Evolutionary conservation across 1,140 invertebrate species (phyloP).

Genomic region (Caenorhabditis remanei): DNA sequence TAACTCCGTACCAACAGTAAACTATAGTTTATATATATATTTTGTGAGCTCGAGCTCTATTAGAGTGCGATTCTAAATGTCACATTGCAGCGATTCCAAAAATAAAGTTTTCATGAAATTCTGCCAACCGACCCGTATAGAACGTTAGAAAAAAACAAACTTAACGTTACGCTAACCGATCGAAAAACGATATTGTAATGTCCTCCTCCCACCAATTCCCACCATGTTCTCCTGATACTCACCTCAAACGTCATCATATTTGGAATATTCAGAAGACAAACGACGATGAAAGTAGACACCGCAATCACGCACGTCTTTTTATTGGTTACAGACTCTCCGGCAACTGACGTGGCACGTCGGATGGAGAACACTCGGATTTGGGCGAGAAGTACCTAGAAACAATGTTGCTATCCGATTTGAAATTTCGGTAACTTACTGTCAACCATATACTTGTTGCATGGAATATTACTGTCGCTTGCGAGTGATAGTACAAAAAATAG

Average conservation of each 20-base stretch:
- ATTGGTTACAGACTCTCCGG: slow-evolving; percentile 70
- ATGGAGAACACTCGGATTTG: slow-evolving; percentile 77
- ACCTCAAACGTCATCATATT: slow-evolving; percentile 77
- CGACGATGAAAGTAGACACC: slow-evolving; percentile 70
- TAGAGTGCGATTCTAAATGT: no score
- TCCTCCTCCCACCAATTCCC: no score
- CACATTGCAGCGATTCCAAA: no score
- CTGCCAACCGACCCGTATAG: no score
- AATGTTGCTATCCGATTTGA: neutral
- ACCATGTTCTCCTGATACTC: neutral
- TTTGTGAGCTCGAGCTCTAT: no score
- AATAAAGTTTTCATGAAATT: no score
- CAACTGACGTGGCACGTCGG: slow-evolving; percentile 73
- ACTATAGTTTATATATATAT: no score
- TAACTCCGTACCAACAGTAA: no score
- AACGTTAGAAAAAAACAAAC: no score
- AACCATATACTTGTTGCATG: slow-evolving; percentile 76
- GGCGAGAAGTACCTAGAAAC: slow-evolving; percentile 70
- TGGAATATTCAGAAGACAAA: slow-evolving; percentile 73
- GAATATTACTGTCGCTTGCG: slow-evolving; percentile 75
- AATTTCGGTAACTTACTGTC: slow-evolving; percentile 64
- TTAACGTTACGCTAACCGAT: no score
- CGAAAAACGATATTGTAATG: no score
- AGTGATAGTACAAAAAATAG: slow-evolving; percentile 74
- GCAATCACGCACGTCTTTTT: slow-evolving; percentile 70